Conservation (phyloP, 2,888 invertebrate genomes). For the Pharmacophagus antenor region DNA sequence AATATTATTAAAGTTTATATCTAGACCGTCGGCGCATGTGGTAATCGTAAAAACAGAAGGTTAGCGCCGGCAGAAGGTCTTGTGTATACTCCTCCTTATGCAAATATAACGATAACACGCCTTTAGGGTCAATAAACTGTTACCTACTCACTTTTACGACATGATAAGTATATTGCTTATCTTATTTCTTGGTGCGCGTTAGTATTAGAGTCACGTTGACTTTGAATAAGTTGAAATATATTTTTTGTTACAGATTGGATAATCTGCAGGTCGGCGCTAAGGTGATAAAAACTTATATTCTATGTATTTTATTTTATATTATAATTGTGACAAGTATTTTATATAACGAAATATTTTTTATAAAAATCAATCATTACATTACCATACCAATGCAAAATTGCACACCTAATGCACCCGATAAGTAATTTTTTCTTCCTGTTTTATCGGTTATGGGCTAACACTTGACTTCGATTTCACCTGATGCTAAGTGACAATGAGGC, state of each 20-base stretch:
- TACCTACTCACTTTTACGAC: slow-evolving; percentile 73
- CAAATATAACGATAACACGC: slow-evolving; percentile 76
- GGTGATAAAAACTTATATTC: slow-evolving; percentile 12
- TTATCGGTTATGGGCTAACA: too few relatives aligned
- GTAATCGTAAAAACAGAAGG: slow-evolving; percentile 66
- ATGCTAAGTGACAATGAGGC: too few relatives aligned
- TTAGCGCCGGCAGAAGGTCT: slow-evolving; percentile 54
- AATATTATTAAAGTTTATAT: slow-evolving; percentile 44
- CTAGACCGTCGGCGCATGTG: slow-evolving; percentile 49
- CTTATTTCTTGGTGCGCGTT: slow-evolving; percentile 49
- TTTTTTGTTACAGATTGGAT: slow-evolving; percentile 61
- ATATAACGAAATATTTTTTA: too few relatives aligned
- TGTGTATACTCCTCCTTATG: slow-evolving; percentile 60
- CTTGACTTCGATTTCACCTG: too few relatives aligned
- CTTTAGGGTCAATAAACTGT: slow-evolving; percentile 78
- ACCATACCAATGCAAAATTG: too few relatives aligned
- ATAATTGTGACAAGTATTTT: too few relatives aligned
- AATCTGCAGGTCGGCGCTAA: slow-evolving; percentile 29
- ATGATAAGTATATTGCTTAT: slow-evolving; percentile 74
- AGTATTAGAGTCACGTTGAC: slow-evolving; percentile 50
- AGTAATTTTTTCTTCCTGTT: too few relatives aligned
- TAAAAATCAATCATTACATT: too few relatives aligned
- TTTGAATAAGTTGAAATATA: slow-evolving; percentile 45
- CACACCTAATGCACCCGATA: too few relatives aligned
- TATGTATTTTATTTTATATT: not conserved